Evolutionary conservation across 2,113 vertebrate genomes (phyloP), one percentile per base, ranked within the genome.

Genomic region (Trogon surrucura): DNA sequence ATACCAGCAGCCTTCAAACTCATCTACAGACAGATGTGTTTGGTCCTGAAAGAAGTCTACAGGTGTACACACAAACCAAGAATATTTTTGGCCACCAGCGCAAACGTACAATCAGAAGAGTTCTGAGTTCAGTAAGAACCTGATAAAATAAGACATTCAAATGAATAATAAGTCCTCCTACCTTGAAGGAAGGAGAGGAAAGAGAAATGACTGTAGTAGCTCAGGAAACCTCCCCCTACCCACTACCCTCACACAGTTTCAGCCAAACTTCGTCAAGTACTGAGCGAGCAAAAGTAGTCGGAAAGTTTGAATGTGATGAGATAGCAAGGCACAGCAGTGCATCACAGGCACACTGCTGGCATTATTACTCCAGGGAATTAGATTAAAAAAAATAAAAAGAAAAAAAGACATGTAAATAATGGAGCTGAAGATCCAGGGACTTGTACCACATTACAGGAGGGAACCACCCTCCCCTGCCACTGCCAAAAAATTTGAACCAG

Each of bases 381-480:
- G 45, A 27, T 1, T 5, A n/a, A 51, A 48, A 25, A 50, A 80
- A 26, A 32, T 3, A 5, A 23, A 5, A 18, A 12, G 6, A 6
- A 20, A 13, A 9, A 25, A 29, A 47, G 38, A 9, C 21, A n/a
- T 5, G 3, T 2, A 48, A 81, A 44, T 30, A 53, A 54, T 41
- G 38, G 19, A 80, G 62, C 53, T 70, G 22, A 47, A 83, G 11
- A 44, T 15, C 25, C 78, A 36, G 27, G 25, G 10, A 48, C 3
- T 36, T 32, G 11, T 25, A 27, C 13, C 26, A 18, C 9, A 2
- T 6, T 5, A 38, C 2, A 69, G 30, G 48, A 25, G 13, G 36
- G 8, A 70, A 11, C 1, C 7, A 3, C 8, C 5, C 5, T 41
- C 41, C 17, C 3, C 53, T 27, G 9, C 30, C 9, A 4, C 0